These are phyloP conservation scores for Galbula dea DNA, from an alignment of 2,113 vertebrate genomes.

Conservation along the genomic window DNA sequence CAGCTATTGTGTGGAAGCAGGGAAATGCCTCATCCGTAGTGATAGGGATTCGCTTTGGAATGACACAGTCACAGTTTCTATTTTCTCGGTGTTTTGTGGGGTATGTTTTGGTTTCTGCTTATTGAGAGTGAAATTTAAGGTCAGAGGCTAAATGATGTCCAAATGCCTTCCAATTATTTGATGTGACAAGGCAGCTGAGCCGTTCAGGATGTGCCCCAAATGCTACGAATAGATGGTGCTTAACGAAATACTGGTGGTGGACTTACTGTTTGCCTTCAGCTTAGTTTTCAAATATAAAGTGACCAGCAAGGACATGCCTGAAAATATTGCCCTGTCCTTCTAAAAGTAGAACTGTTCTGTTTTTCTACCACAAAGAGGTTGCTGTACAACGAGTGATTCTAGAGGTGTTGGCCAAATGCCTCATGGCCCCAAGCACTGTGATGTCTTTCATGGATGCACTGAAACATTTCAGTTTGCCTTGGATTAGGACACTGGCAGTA, in stretches of 20 bases:
- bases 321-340: not conserved
- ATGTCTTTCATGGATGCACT: conserved; percentile 45
- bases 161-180: conserved; percentile 23
- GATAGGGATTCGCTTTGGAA: conserved; percentile 52
- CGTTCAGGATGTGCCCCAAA: not conserved
- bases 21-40: conserved; percentile 34
- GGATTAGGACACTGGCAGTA: conserved; percentile 43
- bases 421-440: conserved; percentile 1
- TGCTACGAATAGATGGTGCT: not conserved
- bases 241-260: not conserved
- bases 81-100: conserved; percentile 45
- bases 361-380: not conserved
- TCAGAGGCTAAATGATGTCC: conserved; percentile 43
- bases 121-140: conserved; percentile 43
- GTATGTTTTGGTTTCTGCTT: conserved; percentile 46
- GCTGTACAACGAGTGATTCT: not conserved
- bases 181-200: conserved; percentile 52
- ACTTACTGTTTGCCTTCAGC: not conserved
- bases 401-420: conserved; percentile 40
- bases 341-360: not conserved
- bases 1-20: conserved; percentile 32
- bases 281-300: not conserved
- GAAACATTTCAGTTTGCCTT: conserved; percentile 59
- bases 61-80: conserved; percentile 42
- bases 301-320: not conserved